phyloP scores from a whole-genome alignment of 2,113 vertebrate genomes.

The Panthera leo region DNA sequence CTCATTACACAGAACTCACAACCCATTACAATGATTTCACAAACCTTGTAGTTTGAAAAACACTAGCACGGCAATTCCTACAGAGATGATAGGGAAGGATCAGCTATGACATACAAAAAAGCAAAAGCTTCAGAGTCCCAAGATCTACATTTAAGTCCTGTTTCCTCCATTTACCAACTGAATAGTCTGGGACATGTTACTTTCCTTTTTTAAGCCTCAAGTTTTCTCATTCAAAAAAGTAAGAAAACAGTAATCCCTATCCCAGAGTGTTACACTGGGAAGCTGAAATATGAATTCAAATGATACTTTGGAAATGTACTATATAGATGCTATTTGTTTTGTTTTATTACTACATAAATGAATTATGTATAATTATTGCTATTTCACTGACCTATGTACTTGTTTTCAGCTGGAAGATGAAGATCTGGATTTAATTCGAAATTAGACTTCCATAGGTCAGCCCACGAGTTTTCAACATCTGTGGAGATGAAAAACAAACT shows the following conservation, averaged over 20 bases:
- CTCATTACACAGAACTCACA: slow-evolving; percentile 11
- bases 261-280: slow-evolving; percentile 15
- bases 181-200: neutral
- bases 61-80: neutral
- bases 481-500: slow-evolving; percentile 57
- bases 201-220: neutral
- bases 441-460: slow-evolving; percentile 90
- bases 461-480: slow-evolving; percentile 93
- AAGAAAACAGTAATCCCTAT: neutral
- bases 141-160: neutral
- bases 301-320: neutral
- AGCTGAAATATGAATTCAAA: neutral
- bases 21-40: slow-evolving; percentile 9
- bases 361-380: neutral
- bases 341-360: neutral
- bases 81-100: neutral
- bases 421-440: slow-evolving; percentile 91
- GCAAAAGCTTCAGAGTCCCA: neutral
- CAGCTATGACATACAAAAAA: neutral
- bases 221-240: neutral
- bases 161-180: neutral
- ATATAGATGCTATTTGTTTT: neutral
- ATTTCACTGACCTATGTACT: slow-evolving; percentile 93
- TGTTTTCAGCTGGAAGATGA: slow-evolving; percentile 95
- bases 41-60: slow-evolving; percentile 51